A percentile compares a stretch with the other conserved stretches of the same genome.
phyloP scores from a whole-genome alignment of 2,888 invertebrate species.

The Hemaris fuciformis region DNA sequence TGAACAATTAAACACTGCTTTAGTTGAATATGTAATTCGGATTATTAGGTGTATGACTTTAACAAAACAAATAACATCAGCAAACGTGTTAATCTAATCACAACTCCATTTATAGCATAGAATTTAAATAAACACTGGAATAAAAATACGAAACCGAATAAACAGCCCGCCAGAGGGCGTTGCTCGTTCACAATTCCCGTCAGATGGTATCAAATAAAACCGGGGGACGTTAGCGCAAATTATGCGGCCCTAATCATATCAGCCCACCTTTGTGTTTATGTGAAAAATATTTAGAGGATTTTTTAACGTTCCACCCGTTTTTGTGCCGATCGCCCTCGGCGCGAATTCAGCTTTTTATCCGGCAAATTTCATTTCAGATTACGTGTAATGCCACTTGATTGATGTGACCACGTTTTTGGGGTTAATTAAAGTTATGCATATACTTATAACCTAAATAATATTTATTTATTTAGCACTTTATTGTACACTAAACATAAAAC shows the following conservation, averaged over 20 bases:
- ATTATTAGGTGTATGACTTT: too few species aligned
- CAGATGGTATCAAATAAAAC: slow-evolving; percentile 8
- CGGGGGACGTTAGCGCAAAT: not conserved
- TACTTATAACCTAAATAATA: too few species aligned
- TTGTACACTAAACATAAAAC: too few species aligned
- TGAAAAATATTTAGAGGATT: not conserved
- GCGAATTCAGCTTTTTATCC: not conserved
- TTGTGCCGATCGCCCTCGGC: not conserved
- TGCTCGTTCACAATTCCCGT: not conserved
- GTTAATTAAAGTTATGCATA: not conserved
- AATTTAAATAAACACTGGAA: not conserved
- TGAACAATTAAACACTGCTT: too few species aligned
- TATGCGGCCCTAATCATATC: slow-evolving; percentile 9
- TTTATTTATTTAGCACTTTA: too few species aligned
- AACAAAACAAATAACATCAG: not conserved
- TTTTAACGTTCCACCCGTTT: not conserved
- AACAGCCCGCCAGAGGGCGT: not conserved
- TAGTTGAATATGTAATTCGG: too few species aligned
- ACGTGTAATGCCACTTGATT: not conserved
- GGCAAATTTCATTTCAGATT: not conserved
- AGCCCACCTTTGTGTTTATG: slow-evolving; percentile 1
- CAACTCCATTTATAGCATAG: not conserved
- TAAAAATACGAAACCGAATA: not conserved
- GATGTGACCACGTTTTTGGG: not conserved
- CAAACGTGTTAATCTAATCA: not conserved